Percentiles rank a stretch among this genome's conserved stretches.
phyloP scores from a whole-genome alignment of 2,113 vertebrate species.

The Pseudorectes ferrugineus region DNA sequence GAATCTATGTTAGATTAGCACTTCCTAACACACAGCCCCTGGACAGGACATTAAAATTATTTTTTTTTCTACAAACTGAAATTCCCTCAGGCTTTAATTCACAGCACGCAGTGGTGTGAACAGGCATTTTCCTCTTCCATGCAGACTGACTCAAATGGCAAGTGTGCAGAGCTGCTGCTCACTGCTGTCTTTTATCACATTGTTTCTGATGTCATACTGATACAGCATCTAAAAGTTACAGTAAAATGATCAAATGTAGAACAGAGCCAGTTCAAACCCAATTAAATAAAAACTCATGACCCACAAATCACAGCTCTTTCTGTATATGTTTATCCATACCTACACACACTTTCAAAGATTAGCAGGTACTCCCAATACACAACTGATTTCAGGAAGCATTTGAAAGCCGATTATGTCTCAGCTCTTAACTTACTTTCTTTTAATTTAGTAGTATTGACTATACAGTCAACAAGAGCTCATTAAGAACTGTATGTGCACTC shows the following conservation, averaged over 20 bases:
- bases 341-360: not conserved
- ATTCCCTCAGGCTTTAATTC: not conserved
- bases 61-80: not conserved
- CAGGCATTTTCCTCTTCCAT: not conserved
- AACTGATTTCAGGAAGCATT: not conserved
- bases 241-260: not conserved
- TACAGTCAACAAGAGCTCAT: slow-evolving; percentile 36
- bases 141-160: accelerated
- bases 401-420: not conserved
- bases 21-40: not conserved
- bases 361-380: not conserved
- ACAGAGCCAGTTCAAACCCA: not conserved
- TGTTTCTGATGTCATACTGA: not conserved
- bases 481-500: slow-evolving; percentile 39
- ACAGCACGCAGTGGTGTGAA: not conserved
- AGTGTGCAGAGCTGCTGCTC: not conserved
- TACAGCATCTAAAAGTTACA: not conserved
- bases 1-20: not conserved
- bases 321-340: not conserved
- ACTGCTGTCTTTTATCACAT: not conserved
- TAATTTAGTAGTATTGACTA: not conserved
- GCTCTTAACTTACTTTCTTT: not conserved
- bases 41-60: not conserved
- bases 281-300: accelerated
- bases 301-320: not conserved